Evolutionary conservation across 2,113 vertebrate genomes (phyloP).

Genomic region (Narcine bancroftii): DNA sequence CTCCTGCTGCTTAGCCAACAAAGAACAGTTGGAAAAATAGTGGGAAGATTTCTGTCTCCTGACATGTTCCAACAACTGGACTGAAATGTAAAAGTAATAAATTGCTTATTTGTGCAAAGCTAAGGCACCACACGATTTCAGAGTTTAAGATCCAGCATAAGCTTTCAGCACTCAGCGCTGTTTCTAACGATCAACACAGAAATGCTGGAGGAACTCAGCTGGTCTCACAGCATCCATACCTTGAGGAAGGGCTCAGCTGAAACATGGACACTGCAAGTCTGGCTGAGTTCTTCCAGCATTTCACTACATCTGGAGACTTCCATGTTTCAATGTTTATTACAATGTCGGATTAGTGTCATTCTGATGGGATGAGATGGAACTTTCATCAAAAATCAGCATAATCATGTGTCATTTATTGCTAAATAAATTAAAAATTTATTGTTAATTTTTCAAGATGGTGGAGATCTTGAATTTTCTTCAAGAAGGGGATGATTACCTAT

Average conservation of each 20-base stretch:
- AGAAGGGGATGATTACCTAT: too few relatives aligned
- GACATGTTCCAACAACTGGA: neutral
- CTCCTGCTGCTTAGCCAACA: neutral
- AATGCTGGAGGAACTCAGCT: too few relatives aligned
- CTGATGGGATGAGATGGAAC: neutral
- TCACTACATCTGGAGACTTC: too few relatives aligned
- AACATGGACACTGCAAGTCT: too few relatives aligned
- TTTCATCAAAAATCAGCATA: neutral
- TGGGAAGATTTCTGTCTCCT: conserved; percentile 16
- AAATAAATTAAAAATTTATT: too few relatives aligned
- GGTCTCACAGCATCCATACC: too few relatives aligned
- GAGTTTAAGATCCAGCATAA: conserved; percentile 1
- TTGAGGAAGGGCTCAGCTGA: too few relatives aligned
- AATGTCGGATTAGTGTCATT: neutral
- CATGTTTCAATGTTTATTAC: too few relatives aligned
- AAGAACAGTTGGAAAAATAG: neutral
- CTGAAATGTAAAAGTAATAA: neutral
- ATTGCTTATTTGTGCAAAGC: neutral
- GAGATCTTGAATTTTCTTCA: too few relatives aligned
- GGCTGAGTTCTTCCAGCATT: too few relatives aligned
- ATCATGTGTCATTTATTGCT: neutral
- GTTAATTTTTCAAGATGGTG: too few relatives aligned
- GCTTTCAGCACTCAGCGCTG: neutral
- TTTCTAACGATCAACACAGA: too few relatives aligned
- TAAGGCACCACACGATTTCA: neutral